Conservation (phyloP, 2,888 invertebrate species). For the Elmis aenea region DNA sequence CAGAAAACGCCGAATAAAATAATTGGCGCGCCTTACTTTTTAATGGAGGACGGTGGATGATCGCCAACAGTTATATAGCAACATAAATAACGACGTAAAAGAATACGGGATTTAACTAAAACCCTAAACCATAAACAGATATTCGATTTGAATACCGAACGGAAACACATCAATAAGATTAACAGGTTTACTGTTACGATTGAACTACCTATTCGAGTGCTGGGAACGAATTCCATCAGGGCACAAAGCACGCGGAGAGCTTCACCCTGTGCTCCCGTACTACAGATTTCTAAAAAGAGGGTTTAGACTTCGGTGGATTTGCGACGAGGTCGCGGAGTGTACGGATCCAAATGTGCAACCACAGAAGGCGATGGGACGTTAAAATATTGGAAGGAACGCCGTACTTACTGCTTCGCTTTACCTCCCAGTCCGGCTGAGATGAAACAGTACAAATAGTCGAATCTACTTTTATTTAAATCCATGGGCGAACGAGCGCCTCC, state of each 20-base stretch:
- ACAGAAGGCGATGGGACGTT: too few relatives aligned
- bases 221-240: conserved; percentile 6
- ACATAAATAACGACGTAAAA: too few relatives aligned
- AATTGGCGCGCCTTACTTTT: too few relatives aligned
- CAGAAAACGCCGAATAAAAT: too few relatives aligned
- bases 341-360: conserved; percentile 1
- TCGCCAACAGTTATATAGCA: too few relatives aligned
- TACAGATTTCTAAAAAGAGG: conserved; percentile 1
- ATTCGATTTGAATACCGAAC: conserved; percentile 10
- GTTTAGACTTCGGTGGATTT: background rate
- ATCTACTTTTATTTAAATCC: conserved; percentile 3
- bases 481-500: conserved; percentile 1
- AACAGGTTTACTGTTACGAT: conserved; percentile 14
- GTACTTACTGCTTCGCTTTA: too few relatives aligned
- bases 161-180: conserved; percentile 14
- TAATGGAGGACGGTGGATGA: too few relatives aligned
- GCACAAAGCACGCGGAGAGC: conserved; percentile 5
- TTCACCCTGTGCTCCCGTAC: too few relatives aligned
- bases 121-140: conserved; percentile 4
- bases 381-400: too few relatives aligned
- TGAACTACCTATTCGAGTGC: conserved; percentile 7
- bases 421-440: background rate
- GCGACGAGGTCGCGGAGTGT: background rate
- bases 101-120: background rate
- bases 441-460: too few relatives aligned